Conservation (phyloP, 2,797 vertebrate genomes). For the Hippoglossus hippoglossus region DNA sequence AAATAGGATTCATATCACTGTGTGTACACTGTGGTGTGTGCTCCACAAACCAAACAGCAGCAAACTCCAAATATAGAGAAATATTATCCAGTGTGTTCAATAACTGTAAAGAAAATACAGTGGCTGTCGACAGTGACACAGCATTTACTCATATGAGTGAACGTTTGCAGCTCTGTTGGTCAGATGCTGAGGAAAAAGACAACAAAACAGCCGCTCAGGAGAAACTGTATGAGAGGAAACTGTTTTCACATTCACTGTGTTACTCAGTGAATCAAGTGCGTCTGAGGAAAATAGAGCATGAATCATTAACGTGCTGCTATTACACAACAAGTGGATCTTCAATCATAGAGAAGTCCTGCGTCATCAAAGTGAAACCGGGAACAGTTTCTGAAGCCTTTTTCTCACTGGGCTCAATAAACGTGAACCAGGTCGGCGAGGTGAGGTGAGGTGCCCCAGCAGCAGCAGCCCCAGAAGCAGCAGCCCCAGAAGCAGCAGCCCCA, state of each 20-base stretch:
- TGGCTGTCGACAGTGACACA: slow-evolving; percentile 20
- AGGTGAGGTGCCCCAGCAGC: slow-evolving; percentile 8
- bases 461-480: too few relatives aligned
- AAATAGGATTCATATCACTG: slow-evolving; percentile 19
- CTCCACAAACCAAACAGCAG: not conserved
- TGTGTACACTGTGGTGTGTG: slow-evolving; percentile 1
- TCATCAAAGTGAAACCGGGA: slow-evolving; percentile 32
- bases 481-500: too few relatives aligned
- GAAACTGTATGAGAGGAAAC: slow-evolving; percentile 13
- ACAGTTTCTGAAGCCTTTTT: slow-evolving; percentile 9
- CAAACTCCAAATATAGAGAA: not conserved
- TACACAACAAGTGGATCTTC: slow-evolving; percentile 45
- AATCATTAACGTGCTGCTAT: slow-evolving; percentile 48
- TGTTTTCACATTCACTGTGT: slow-evolving; percentile 11
- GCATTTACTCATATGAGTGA: slow-evolving; percentile 9
- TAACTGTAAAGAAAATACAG: not conserved
- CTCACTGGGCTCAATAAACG: slow-evolving; percentile 29
- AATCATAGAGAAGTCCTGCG: slow-evolving; percentile 36
- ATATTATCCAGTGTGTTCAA: not conserved
- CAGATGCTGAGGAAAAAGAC: too few relatives aligned
- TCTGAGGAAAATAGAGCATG: slow-evolving; percentile 35
- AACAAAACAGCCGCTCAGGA: slow-evolving; percentile 14
- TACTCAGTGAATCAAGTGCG: slow-evolving; percentile 25
- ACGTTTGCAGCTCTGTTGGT: not conserved
- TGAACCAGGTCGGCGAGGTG: not conserved